Evolutionary conservation across 2,113 vertebrate genomes (phyloP), one percentile per base, ranked within the genome.

Genomic region (Geococcyx californianus): DNA sequence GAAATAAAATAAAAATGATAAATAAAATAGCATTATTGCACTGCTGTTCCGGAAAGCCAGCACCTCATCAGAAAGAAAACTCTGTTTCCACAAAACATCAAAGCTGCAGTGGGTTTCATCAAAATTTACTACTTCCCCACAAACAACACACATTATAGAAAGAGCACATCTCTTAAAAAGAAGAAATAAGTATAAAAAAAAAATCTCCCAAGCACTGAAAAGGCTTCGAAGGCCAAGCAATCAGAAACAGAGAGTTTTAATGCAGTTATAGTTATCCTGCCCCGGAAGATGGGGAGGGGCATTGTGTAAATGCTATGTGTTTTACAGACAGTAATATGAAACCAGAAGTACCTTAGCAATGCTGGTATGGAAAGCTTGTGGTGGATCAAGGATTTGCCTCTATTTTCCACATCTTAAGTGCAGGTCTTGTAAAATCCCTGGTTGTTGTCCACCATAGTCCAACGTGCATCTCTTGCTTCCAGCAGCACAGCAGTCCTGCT

Each of bases 1-100:
- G 63, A 86, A 74, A 83, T 24, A 90, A 94, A 95, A 49, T 64
- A 69, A 63, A 36, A 73, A 73, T 64, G 85, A 87, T 83, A 91
- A 79, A 90, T 69, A 85, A 73, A 95, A 73, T n/a, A 74, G 36
- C 38, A 44, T 86, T 86, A 80, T 70, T 51, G 87, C 49, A 11
- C 20, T 67, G 54, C 60, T 72, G 60, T 31, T 86, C 16, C 59
- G 88, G 47, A 70, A 87, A 89, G 18, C 52, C 52, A 55, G 44
- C 36, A 89, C 36, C 16, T 68, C 26, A 24, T 63, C 42, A 54
- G 64, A 64, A 93, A 89, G 38, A 52, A 70, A 68, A 58, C 13
- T 16, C 3, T 56, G 75, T 77, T 74, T 58, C 59, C n/a, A 55
- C 45, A 52, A 77, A 84, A 40, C 23, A 11, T 51, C 26, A 21